Evolutionary conservation across 1,140 invertebrate genomes (phyloP), one percentile per base, ranked within the genome.

Genomic region (Drosophila sp.): DNA sequence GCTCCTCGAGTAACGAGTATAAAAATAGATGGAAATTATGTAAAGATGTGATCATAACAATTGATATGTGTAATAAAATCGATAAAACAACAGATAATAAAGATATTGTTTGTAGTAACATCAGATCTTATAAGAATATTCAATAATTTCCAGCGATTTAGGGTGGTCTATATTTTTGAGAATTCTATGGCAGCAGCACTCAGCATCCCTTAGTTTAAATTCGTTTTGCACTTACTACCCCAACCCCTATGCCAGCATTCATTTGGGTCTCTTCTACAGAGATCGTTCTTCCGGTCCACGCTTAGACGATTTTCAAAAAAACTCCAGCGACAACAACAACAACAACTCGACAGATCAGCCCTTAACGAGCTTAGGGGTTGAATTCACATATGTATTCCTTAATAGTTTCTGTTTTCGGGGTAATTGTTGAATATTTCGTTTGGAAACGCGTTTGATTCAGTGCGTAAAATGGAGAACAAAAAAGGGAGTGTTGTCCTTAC

Each of bases 321-420:
- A 13, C 4, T 11, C 34, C 9, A n/a, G 36, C 3, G 4, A 27
- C 25, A 43, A 41, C 21, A n/a, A 25, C 25, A 41, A 40, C 21
- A 58, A 21, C 54, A 41, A 27, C 46, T 48, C 3, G 25, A 13
- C 29, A 50, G 46, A 67, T 56, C 74, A 67, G 62, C 73, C 80
- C 80, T 69, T 80, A 77, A 43, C 40, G 14, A 41, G 46, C 18
- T 80, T 70, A 73, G 56, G 80, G 80, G 80, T 84, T 72, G 80
- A 27, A 38, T 61, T 48, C 14, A 21, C 41, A 66, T 16, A 66
- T 27, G 56, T 14, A 16, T 21, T n/a, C n/a, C 21, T 21, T 13
- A 69, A 82, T 67, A 50, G 46, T 34, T 40, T 8, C 29, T 36
- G n/a, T 51, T 77, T 84, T 86, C 40, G 63, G 81, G 77, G 62